These are phyloP conservation scores for Holothuria leucospilota DNA, from an alignment of 53 echinoderm and acorn worm species.

Conservation along the genomic window DNA sequence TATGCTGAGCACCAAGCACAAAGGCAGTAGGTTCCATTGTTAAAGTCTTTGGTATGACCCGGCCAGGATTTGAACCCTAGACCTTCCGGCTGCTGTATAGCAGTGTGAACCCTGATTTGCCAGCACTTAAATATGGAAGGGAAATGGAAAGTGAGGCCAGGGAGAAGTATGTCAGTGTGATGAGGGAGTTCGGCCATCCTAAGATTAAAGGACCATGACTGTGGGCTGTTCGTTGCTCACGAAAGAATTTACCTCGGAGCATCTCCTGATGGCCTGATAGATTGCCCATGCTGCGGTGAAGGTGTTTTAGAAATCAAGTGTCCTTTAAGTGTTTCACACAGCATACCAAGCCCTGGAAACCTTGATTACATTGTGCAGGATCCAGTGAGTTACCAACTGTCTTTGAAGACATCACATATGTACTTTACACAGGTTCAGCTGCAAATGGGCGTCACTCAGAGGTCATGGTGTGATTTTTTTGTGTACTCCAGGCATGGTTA, in stretches of 20 bases:
- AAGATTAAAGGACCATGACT: not conserved
- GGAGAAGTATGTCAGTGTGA: not conserved
- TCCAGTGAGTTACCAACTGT: not conserved
- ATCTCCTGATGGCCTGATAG: not conserved
- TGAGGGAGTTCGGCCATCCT: too few relatives aligned
- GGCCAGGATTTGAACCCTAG: too few relatives aligned
- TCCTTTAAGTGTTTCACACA: conserved; percentile 28
- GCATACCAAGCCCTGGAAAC: conserved; percentile 14
- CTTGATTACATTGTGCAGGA: conserved; percentile 9
- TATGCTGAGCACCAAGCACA: too few relatives aligned
- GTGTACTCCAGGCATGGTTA: conserved; percentile 30
- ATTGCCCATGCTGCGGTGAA: conserved; percentile 32
- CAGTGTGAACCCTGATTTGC: too few relatives aligned
- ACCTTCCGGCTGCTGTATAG: not conserved
- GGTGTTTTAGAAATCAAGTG: conserved; percentile 38
- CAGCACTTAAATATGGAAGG: conserved; percentile 19
- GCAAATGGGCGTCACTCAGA: conserved; percentile 6
- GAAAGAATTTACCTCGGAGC: not conserved
- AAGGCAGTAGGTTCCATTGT: too few relatives aligned
- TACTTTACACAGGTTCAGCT: conserved; percentile 17
- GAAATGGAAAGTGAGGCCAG: conserved; percentile 10
- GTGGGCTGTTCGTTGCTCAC: conserved; percentile 2
- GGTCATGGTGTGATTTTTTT: conserved; percentile 13
- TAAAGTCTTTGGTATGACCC: too few relatives aligned
- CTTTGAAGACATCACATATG: conserved; percentile 5